Percentiles rank a stretch among this genome's conserved stretches.
phyloP scores from a whole-genome alignment of 2,113 vertebrate genomes.

The Ceyx margarethae region DNA sequence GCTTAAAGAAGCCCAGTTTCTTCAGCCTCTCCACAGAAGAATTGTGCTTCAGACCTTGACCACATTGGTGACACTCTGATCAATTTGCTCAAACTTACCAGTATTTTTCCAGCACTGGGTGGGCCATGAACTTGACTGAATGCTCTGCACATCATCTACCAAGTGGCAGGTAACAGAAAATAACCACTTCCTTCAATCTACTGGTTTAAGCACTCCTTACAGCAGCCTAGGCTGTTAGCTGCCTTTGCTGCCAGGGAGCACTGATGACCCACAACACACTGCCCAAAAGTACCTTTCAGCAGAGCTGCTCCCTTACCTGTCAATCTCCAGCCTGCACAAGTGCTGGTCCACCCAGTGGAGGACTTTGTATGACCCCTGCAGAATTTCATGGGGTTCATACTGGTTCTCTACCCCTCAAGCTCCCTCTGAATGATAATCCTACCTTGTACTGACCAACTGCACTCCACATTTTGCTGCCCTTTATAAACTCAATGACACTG shows the following conservation, averaged over 20 bases:
- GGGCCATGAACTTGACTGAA: neutral
- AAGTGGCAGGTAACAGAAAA: neutral
- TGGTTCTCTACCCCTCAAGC: neutral
- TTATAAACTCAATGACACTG: neutral
- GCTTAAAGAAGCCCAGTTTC: neutral
- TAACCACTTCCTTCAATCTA: neutral
- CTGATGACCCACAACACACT: neutral
- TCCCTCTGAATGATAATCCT: neutral
- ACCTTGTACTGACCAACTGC: neutral
- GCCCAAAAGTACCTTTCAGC: neutral
- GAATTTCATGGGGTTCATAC: neutral
- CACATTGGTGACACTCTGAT: neutral
- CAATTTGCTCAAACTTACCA: neutral
- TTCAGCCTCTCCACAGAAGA: neutral
- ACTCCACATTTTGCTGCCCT: neutral
- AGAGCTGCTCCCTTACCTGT: neutral
- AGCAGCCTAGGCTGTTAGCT: neutral
- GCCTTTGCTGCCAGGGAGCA: neutral
- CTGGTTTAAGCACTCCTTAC: neutral
- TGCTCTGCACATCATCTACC: neutral
- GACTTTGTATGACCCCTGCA: neutral
- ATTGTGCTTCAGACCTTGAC: neutral
- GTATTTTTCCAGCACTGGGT: neutral
- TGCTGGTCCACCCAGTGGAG: neutral
- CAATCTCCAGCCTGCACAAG: neutral